phyloP scores from a whole-genome alignment of 2,113 vertebrate species.

The Trichomycterus rosablanca region DNA sequence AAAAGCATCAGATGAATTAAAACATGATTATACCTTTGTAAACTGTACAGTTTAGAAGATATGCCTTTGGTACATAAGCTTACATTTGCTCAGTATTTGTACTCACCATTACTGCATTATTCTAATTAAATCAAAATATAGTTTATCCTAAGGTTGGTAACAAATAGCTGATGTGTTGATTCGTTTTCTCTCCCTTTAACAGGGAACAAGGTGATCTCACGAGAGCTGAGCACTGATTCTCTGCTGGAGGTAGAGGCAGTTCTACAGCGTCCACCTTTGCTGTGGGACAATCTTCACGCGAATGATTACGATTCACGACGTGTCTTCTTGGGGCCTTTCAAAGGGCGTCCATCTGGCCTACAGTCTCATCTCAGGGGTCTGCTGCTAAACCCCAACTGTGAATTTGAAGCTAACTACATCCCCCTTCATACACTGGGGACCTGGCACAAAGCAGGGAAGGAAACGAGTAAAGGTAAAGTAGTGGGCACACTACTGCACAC shows the following conservation, averaged over 20 bases:
- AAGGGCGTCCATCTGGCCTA: conserved; percentile 69
- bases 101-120: too few relatives aligned
- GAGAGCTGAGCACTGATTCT: conserved; percentile 64
- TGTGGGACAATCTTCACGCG: conserved; percentile 85
- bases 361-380: conserved; percentile 65
- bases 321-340: conserved; percentile 82
- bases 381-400: conserved; percentile 83
- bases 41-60: too few relatives aligned
- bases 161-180: too few relatives aligned
- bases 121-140: too few relatives aligned
- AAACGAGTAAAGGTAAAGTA: conserved; percentile 56
- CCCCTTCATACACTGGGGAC: conserved; percentile 75
- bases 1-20: too few relatives aligned
- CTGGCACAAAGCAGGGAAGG: conserved; percentile 66
- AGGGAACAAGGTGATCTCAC: conserved; percentile 80
- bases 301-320: conserved; percentile 83
- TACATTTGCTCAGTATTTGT: too few relatives aligned
- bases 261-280: conserved; percentile 66
- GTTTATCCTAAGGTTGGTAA: too few relatives aligned
- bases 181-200: too few relatives aligned
- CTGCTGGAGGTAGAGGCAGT: conserved; percentile 74
- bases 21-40: too few relatives aligned
- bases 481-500: too few relatives aligned
- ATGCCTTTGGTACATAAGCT: too few relatives aligned
- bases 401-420: conserved; percentile 84